Conservation (phyloP, 2,888 invertebrate species). For the Chymomyza caudatula region DNA sequence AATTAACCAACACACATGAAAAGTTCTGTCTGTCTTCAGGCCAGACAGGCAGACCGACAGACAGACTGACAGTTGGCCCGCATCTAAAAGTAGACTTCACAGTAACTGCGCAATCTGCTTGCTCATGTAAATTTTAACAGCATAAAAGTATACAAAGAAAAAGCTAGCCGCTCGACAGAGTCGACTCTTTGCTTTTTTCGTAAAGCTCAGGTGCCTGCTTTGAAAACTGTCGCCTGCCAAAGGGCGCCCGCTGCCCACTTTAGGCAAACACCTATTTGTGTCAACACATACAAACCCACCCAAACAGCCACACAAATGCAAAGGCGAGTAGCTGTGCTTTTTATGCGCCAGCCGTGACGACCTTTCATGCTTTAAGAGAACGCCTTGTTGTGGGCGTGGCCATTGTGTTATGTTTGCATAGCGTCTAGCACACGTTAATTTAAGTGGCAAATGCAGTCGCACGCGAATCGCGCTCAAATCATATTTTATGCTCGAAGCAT, state of each 20-base stretch:
- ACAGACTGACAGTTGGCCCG: not conserved
- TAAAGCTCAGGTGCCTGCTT: not conserved
- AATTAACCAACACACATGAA: not conserved
- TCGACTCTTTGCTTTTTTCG: not conserved
- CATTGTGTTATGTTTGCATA: constrained; percentile 12
- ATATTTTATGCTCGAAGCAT: constrained; percentile 1
- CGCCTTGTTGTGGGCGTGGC: constrained; percentile 20
- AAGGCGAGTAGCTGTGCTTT: constrained; percentile 49
- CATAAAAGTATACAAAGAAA: not conserved
- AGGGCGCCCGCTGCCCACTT: constrained; percentile 23
- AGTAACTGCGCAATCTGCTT: not conserved
- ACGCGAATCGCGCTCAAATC: constrained; percentile 37
- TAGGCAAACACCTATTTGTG: constrained; percentile 55
- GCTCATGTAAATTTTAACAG: not conserved
- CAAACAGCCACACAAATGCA: constrained; percentile 7
- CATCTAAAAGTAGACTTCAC: not conserved
- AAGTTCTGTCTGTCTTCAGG: not conserved
- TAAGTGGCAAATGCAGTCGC: constrained; percentile 25
- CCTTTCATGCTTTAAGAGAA: constrained; percentile 47
- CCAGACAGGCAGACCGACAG: not conserved
- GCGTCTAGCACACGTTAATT: constrained; percentile 39
- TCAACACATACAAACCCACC: constrained; percentile 26
- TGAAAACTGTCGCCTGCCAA: not conserved
- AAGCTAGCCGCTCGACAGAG: not conserved
- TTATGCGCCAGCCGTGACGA: constrained; percentile 45